phyloP scores from a whole-genome alignment of 2,113 vertebrate species.

The Setophaga coronata region DNA sequence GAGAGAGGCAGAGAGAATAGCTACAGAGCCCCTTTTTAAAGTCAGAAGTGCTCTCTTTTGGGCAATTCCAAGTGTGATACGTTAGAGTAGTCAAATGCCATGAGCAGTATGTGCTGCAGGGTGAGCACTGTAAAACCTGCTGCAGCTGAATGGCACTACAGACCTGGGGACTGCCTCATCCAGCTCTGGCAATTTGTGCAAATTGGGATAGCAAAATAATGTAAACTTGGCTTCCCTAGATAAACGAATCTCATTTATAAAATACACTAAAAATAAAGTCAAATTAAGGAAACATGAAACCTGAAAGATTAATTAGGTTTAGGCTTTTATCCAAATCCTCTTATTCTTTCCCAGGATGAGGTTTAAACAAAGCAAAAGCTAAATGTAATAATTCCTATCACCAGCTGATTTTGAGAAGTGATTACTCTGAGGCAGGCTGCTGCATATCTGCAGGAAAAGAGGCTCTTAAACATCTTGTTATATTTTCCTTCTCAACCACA shows the following conservation, averaged over 20 bases:
- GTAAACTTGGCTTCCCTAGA: background rate
- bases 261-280: background rate
- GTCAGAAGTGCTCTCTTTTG: conserved; percentile 41
- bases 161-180: background rate
- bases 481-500: background rate
- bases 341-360: background rate
- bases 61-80: background rate
- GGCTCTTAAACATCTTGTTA: background rate
- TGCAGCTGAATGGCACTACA: background rate
- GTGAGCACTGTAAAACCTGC: background rate
- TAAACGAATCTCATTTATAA: background rate
- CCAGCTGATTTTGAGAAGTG: background rate
- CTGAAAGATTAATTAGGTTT: background rate
- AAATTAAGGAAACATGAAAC: background rate
- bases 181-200: background rate
- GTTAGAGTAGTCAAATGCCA: background rate
- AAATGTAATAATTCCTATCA: background rate
- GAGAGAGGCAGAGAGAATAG: conserved; percentile 32
- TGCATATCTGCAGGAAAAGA: background rate
- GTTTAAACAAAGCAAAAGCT: background rate
- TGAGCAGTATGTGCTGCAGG: background rate
- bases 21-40: conserved; percentile 48
- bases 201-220: background rate
- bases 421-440: background rate
- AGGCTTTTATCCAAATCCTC: background rate